phyloP scores from a whole-genome alignment of 1,140 invertebrate species.

The Drosophila ogumai region DNA sequence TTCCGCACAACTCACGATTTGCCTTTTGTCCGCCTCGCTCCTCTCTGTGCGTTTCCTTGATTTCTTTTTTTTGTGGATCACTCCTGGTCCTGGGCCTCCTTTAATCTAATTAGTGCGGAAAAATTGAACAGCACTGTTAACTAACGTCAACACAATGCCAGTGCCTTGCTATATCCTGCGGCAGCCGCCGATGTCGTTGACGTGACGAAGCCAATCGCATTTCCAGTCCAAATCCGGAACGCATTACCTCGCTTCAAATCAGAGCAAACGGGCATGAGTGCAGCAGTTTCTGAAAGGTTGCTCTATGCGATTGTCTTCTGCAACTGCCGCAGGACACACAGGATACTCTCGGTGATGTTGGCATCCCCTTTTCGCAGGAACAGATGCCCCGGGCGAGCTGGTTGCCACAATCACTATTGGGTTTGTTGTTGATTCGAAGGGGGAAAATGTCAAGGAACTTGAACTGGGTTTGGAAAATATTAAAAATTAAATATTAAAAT shows the following conservation, averaged over 20 bases:
- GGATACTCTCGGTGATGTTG: constrained; percentile 36
- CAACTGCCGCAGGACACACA: constrained; percentile 37
- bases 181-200: constrained; percentile 44
- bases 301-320: constrained; percentile 8
- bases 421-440: constrained; percentile 6
- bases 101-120: constrained; percentile 81
- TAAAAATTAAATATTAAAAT: not conserved
- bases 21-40: constrained; percentile 25
- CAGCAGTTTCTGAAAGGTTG: constrained; percentile 22
- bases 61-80: constrained; percentile 32
- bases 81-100: constrained; percentile 45
- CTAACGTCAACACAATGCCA: constrained; percentile 66
- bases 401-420: constrained; percentile 12
- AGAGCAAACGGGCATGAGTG: constrained; percentile 24
- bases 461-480: not conserved
- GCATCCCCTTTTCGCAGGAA: constrained; percentile 26
- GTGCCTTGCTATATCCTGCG: constrained; percentile 39
- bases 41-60: constrained; percentile 25
- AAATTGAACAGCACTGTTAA: constrained; percentile 76
- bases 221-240: constrained; percentile 50
- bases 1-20: constrained; percentile 57
- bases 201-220: constrained; percentile 58
- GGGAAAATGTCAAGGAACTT: not conserved
- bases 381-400: constrained; percentile 7
- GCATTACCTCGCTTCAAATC: constrained; percentile 28